Base-by-base conservation (phyloP, 2,888 invertebrate genomes). In the Stenurella melanura region DNA sequence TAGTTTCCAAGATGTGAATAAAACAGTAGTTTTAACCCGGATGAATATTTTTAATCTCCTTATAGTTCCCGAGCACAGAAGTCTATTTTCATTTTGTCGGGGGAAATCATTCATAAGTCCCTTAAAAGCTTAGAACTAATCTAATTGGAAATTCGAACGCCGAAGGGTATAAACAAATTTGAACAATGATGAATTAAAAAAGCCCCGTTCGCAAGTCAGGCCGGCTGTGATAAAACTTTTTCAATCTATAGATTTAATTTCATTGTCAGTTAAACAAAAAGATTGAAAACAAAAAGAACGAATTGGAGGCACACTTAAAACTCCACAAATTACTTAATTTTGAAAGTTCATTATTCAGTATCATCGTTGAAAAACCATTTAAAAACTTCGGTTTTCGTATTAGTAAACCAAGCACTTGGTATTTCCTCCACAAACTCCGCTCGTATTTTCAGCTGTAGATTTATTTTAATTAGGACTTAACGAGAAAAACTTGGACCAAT, bases 381-480 rank as follows among this genome's bases (percentile, higher is more conserved):
- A 80, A 80, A 81, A 82, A 76, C 74, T 80, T 78, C 73, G 74
- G 75, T 78, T 81, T 79, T 70, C 73, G 79, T 76, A 74, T 75
- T 78, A 77, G 78, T 79, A 81, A 79, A 80, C 73, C 70, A 72
- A 79, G 80, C 75, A 78, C 82, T 79, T 80, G 75, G 81, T 81
- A 81, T 78, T 81, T 78, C 75, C 66, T 67, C 69, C 70, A 63
- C 75, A 78, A 75, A 79, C 71, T 73, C 68, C 54, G 77, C 74
- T 78, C 75, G 82, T 79, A 83, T 84, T 84, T 83, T 76, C 81
- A 79, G 81, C 83, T 82, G 85, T 86, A 86, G 87, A 88, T 88
- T 88, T 87, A 88, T 88, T 88, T 88, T 88, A 88, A 88, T 88
- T 87, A 85, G 86, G 85, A 83, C 83, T 87, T 88, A 87, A 88